These are phyloP conservation scores for Actinia equina DNA, from an alignment of 64 coral and sea anemone genomes.

Conservation along the genomic window DNA sequence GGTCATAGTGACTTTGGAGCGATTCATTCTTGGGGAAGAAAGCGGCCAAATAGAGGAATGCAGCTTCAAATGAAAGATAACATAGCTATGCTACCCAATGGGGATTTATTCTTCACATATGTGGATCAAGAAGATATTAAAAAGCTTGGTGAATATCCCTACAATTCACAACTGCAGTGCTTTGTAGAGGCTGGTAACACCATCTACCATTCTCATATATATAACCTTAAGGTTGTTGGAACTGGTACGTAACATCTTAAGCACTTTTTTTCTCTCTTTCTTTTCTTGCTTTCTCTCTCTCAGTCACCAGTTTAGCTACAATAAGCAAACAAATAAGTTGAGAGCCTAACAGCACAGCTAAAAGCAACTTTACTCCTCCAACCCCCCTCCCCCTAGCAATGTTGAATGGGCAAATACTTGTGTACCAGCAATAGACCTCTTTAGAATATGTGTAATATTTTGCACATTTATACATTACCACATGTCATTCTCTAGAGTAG, in stretches of 20 bases:
- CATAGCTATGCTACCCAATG: conserved; percentile 18
- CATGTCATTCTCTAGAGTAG: too few relatives aligned
- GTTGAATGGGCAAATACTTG: too few relatives aligned
- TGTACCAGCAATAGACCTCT: too few relatives aligned
- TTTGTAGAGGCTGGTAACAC: conserved; percentile 17
- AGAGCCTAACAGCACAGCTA: too few relatives aligned
- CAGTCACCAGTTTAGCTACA: too few relatives aligned
- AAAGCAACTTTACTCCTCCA: too few relatives aligned
- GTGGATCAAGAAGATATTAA: conserved; percentile 13
- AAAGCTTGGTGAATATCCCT: background rate
- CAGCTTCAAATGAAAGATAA: background rate
- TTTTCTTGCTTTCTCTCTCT: too few relatives aligned
- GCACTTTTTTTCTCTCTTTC: too few relatives aligned
- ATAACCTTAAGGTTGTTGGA: background rate
- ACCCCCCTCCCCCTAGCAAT: too few relatives aligned
- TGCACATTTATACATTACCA: too few relatives aligned
- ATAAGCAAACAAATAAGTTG: too few relatives aligned
- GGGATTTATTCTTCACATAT: conserved; percentile 21
- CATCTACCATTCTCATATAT: background rate
- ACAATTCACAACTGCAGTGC: background rate
- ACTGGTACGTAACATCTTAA: background rate
- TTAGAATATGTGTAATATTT: too few relatives aligned
- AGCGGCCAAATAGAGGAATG: background rate
- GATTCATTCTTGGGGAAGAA: background rate
- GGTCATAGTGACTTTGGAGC: background rate